phyloP scores from a whole-genome alignment of 2,113 vertebrate species.

The Petrocephalus microphthalmus region DNA sequence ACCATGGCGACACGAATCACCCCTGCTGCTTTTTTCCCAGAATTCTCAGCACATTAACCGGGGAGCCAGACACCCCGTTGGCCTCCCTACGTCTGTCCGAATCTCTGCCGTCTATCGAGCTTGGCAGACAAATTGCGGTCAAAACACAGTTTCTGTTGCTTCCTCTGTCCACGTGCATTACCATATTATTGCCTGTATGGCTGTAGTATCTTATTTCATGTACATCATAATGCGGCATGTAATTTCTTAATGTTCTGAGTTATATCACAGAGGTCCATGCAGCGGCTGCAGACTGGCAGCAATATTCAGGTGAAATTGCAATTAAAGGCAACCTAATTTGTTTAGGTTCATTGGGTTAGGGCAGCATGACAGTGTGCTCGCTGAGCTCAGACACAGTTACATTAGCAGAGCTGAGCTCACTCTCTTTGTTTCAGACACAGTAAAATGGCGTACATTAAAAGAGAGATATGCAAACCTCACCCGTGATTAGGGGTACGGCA shows the following conservation, averaged over 20 bases:
- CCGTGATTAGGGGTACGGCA: constrained; percentile 91
- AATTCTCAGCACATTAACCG: neutral
- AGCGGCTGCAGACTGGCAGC: neutral
- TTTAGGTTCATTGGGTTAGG: neutral
- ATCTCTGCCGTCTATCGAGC: neutral
- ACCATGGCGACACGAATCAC: neutral
- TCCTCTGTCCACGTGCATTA: neutral
- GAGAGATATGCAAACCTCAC: constrained; percentile 88
- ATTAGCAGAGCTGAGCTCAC: neutral
- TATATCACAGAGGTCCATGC: neutral
- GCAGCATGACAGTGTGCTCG: neutral
- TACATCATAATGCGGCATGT: neutral
- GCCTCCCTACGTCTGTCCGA: neutral
- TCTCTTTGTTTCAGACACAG: neutral
- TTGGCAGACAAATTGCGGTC: neutral
- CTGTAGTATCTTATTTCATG: neutral
- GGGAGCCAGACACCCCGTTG: neutral
- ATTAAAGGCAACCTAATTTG: neutral
- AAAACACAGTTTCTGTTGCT: neutral
- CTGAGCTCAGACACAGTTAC: neutral
- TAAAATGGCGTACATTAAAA: constrained; percentile 57
- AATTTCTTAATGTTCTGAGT: neutral
- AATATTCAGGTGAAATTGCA: neutral
- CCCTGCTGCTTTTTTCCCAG: neutral
- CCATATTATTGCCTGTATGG: neutral